Evolutionary conservation across 2,113 vertebrate genomes (phyloP).

Genomic region (Leucoraja erinaceus): DNA sequence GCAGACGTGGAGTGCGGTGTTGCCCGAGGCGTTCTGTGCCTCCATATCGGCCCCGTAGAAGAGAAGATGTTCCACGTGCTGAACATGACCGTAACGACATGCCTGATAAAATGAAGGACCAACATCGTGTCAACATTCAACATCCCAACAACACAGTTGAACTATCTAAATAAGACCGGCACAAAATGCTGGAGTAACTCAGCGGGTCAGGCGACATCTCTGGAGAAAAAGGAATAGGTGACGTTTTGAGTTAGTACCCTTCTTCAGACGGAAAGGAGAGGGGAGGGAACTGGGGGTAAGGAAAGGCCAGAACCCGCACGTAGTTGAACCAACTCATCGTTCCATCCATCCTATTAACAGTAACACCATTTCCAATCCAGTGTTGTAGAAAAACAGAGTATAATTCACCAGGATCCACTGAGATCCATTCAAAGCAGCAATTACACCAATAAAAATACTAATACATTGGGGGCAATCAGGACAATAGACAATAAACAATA

Average conservation of each 20-base stretch:
- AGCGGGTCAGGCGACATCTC: too few relatives aligned
- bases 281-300: too few relatives aligned
- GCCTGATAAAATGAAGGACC: conserved; percentile 47
- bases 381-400: background rate
- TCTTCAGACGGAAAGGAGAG: too few relatives aligned
- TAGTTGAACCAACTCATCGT: background rate
- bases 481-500: too few relatives aligned
- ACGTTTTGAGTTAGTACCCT: too few relatives aligned
- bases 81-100: conserved; percentile 71
- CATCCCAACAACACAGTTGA: background rate
- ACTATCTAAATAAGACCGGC: too few relatives aligned
- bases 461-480: too few relatives aligned
- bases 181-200: too few relatives aligned
- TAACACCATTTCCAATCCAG: background rate
- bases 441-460: background rate
- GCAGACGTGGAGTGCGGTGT: conserved; percentile 76
- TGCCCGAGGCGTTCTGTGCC: conserved; percentile 75
- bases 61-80: conserved; percentile 74
- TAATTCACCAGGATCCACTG: background rate
- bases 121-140: background rate
- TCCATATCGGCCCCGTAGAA: conserved; percentile 79
- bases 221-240: too few relatives aligned
- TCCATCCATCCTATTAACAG: background rate
- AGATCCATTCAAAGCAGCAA: background rate
- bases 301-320: too few relatives aligned